Conservation (phyloP, 2,888 invertebrate genomes). For the Odontocolon sp. region DNA sequence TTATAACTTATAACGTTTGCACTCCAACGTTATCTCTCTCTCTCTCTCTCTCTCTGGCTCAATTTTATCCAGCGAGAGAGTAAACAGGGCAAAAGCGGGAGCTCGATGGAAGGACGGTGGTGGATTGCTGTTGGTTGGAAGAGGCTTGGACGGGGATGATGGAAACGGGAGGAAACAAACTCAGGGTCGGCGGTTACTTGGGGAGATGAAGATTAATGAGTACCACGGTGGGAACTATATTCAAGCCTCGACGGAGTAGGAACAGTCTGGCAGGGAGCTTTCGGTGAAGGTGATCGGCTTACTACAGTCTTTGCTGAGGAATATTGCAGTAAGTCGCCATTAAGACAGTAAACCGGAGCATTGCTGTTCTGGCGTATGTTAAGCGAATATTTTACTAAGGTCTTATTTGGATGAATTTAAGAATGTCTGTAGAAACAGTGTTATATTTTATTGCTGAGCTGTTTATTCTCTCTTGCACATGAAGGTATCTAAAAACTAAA, state of each 20-base stretch:
- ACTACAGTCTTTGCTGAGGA: too few relatives aligned
- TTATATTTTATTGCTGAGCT: too few relatives aligned
- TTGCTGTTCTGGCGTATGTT: too few relatives aligned
- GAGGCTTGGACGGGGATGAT: background rate
- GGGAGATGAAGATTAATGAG: slow-evolving; percentile 34
- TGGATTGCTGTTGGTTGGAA: background rate
- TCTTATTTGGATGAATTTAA: too few relatives aligned
- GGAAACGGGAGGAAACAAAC: slow-evolving; percentile 4
- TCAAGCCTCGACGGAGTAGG: background rate
- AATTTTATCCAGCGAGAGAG: too few relatives aligned
- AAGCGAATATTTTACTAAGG: too few relatives aligned
- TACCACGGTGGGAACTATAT: background rate
- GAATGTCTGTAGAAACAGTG: too few relatives aligned
- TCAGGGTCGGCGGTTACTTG: slow-evolving; percentile 18
- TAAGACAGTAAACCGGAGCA: too few relatives aligned
- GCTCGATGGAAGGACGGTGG: background rate
- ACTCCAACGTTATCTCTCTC: slow-evolving; percentile 8
- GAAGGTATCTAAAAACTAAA: too few relatives aligned
- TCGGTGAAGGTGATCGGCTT: too few relatives aligned
- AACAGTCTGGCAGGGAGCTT: background rate
- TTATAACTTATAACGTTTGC: slow-evolving; percentile 10
- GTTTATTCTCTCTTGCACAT: too few relatives aligned
- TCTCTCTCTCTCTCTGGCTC: background rate
- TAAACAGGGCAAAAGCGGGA: background rate
- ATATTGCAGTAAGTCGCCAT: too few relatives aligned